Conservation (phyloP, 2,888 invertebrate species). For the Rhagium mordax region DNA sequence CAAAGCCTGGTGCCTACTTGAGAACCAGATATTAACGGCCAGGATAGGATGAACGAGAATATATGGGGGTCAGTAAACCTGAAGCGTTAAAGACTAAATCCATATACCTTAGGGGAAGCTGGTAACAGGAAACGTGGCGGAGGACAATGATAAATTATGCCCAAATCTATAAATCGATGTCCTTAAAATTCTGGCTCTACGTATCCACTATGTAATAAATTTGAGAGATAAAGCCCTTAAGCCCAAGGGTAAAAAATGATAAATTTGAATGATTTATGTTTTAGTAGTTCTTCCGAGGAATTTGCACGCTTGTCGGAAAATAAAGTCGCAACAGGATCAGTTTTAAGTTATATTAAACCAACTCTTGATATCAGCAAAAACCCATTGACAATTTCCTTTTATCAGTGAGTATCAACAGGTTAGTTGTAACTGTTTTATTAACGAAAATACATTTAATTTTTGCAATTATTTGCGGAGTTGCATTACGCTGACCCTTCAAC, state of each 20-base stretch:
- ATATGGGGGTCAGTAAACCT: not conserved
- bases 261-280: no score
- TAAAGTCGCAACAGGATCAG: no score
- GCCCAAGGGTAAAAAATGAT: not conserved
- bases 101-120: not conserved
- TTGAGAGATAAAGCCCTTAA: not conserved
- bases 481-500: no score
- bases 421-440: no score
- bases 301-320: no score
- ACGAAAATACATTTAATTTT: no score
- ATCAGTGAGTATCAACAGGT: no score
- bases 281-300: no score
- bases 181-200: slow-evolving; percentile 1
- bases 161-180: not conserved
- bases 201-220: not conserved
- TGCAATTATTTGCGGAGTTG: no score
- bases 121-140: not conserved
- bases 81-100: not conserved
- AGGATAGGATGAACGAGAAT: not conserved
- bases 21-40: not conserved
- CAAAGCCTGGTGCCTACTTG: not conserved
- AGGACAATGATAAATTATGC: not conserved
- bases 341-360: no score
- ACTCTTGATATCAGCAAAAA: no score
- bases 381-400: no score